Percentiles rank a stretch among this genome's conserved stretches.
Conservation (phyloP, 2,797 vertebrate genomes). For the Melanotaenia maccullochi region DNA sequence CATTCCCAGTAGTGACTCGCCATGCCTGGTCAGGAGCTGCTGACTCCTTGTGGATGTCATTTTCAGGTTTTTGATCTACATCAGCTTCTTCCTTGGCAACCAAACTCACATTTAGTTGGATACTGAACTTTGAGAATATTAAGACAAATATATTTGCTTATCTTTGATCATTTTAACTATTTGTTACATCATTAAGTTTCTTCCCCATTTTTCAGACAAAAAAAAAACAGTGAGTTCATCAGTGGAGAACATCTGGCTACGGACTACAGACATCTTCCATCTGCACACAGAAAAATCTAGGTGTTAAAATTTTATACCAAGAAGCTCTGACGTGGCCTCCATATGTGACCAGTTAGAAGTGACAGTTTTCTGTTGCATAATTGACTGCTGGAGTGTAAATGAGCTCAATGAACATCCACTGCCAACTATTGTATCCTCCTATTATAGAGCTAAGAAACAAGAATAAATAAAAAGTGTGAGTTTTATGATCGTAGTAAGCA, state of each 20-base stretch:
- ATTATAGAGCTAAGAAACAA: not conserved
- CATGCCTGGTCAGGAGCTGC: not conserved
- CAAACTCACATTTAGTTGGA: not conserved
- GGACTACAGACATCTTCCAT: not conserved
- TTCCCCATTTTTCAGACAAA: not conserved
- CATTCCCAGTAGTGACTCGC: not conserved
- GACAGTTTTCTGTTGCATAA: not conserved
- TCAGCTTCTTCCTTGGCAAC: not conserved
- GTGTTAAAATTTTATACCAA: not conserved
- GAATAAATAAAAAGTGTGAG: not conserved
- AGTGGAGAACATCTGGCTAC: not conserved
- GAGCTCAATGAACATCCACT: not conserved
- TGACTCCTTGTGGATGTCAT: not conserved
- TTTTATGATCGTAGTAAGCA: not conserved
- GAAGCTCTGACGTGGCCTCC: not conserved
- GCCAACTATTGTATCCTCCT: not conserved
- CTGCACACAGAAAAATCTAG: not conserved
- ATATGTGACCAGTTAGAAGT: not conserved
- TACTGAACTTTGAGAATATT: too few relatives aligned
- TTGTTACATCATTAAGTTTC: not conserved
- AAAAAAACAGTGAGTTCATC: not conserved
- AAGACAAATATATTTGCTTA: too few relatives aligned
- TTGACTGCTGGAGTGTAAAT: not conserved
- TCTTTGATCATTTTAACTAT: not conserved
- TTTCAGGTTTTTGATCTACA: not conserved